phyloP scores from a whole-genome alignment of 64 coral and sea anemone genomes.

The Dendrophyllia cribrosa region DNA sequence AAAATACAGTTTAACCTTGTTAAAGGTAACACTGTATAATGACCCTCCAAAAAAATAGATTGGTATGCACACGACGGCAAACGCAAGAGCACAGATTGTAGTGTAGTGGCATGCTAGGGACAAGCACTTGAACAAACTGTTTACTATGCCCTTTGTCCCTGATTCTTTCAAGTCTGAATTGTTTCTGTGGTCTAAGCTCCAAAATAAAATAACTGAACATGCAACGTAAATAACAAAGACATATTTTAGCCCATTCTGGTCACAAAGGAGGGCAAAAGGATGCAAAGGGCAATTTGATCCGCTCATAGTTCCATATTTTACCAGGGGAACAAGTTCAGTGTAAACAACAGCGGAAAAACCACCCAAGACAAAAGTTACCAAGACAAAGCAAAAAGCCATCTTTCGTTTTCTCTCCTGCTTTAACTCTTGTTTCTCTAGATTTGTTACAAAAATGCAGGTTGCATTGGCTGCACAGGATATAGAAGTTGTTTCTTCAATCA shows the following conservation, averaged over 20 bases:
- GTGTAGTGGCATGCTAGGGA: not conserved
- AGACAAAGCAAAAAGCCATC: not conserved
- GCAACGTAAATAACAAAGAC: not conserved
- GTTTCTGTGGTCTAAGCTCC: not conserved
- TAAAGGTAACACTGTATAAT: slow-evolving; percentile 4
- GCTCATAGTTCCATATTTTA: not conserved
- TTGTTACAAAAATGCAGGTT: slow-evolving; percentile 32
- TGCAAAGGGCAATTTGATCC: slow-evolving; percentile 25
- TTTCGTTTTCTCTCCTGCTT: slow-evolving; percentile 17
- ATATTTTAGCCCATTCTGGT: not conserved
- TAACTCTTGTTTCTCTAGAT: slow-evolving; percentile 4
- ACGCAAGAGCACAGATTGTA: not conserved
- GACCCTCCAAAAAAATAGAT: slow-evolving; percentile 8
- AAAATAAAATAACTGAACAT: slow-evolving; percentile 13
- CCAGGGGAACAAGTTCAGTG: not conserved
- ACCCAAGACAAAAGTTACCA: not conserved
- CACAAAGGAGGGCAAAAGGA: slow-evolving; percentile 11
- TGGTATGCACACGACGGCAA: not conserved
- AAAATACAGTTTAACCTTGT: slow-evolving; percentile 18
- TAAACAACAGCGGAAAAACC: not conserved
- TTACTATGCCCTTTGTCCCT: not conserved
- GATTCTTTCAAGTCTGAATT: not conserved
- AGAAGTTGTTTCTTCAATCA: not conserved
- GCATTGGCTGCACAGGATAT: not conserved
- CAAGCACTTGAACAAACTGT: not conserved